Percentiles rank a stretch among this genome's conserved stretches.
These are phyloP conservation scores for Macquaria ambigua DNA, from an alignment of 2,113 vertebrate genomes.

Conservation along the genomic window DNA sequence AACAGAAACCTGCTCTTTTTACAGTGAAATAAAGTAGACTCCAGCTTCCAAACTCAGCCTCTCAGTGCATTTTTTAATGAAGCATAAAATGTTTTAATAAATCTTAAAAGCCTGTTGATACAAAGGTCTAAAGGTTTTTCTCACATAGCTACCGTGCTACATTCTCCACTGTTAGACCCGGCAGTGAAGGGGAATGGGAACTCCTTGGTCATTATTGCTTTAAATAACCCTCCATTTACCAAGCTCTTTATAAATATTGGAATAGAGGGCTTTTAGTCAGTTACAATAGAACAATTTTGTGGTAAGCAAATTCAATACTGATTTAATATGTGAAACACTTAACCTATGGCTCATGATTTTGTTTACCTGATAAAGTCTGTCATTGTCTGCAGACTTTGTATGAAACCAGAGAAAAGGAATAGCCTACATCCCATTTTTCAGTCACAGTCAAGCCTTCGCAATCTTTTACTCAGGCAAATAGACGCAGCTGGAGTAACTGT, in stretches of 20 bases:
- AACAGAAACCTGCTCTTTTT: slow-evolving; percentile 46
- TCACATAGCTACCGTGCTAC: slow-evolving; percentile 17
- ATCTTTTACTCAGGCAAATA: slow-evolving; percentile 61
- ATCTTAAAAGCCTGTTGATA: slow-evolving; percentile 67
- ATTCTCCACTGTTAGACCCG: slow-evolving; percentile 32
- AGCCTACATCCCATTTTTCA: slow-evolving; percentile 27
- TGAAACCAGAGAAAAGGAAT: slow-evolving; percentile 10
- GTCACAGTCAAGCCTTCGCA: slow-evolving; percentile 36
- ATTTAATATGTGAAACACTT: slow-evolving; percentile 23
- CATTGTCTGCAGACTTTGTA: not conserved
- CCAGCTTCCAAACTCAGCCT: slow-evolving; percentile 34
- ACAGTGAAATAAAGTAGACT: slow-evolving; percentile 56
- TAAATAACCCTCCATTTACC: slow-evolving; percentile 36
- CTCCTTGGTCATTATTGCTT: slow-evolving; percentile 32
- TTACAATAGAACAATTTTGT: slow-evolving; percentile 26
- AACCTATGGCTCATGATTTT: not conserved
- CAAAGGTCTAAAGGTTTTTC: slow-evolving; percentile 54
- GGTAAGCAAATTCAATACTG: slow-evolving; percentile 15
- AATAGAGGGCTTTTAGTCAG: slow-evolving; percentile 24
- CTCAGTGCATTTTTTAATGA: slow-evolving; percentile 59
- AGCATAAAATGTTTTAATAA: slow-evolving; percentile 72
- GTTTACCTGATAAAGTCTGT: not conserved
- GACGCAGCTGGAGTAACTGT: slow-evolving; percentile 54
- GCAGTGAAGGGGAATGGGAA: not conserved
- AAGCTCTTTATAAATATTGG: slow-evolving; percentile 23